Percentiles rank a stretch among this genome's conserved stretches.
phyloP scores from a whole-genome alignment of 1,140 invertebrate species.

The Hydropsyche tenuis region DNA sequence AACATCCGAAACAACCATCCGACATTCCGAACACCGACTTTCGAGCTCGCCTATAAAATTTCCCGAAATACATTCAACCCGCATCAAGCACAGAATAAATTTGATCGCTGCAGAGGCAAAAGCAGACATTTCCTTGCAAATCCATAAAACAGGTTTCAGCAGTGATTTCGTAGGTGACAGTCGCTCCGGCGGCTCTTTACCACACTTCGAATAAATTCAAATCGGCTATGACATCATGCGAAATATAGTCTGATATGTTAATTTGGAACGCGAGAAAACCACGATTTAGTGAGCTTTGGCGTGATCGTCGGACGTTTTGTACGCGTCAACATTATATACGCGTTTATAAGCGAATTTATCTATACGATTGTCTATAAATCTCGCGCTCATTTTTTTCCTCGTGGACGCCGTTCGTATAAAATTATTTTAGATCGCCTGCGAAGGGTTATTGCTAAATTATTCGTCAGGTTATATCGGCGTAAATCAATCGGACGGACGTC shows the following conservation, averaged over 20 bases:
- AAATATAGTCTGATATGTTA: constrained; percentile 18
- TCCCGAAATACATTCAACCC: too few relatives aligned
- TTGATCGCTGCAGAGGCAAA: too few relatives aligned
- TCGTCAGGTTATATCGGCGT: not conserved
- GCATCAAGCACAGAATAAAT: too few relatives aligned
- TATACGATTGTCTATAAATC: constrained; percentile 8
- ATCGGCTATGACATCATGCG: constrained; percentile 10
- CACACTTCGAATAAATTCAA: not conserved
- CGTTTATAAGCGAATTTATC: too few relatives aligned
- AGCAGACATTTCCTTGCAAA: too few relatives aligned
- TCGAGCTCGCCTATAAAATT: too few relatives aligned
- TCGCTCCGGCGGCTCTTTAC: not conserved
- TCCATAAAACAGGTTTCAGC: not conserved
- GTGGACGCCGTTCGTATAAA: too few relatives aligned
- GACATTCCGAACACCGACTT: too few relatives aligned
- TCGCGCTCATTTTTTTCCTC: not conserved
- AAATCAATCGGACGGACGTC: constrained; percentile 6
- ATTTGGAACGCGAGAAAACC: not conserved
- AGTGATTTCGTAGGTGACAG: not conserved
- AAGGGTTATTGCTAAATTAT: constrained; percentile 18
- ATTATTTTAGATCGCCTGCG: not conserved
- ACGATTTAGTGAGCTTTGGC: constrained; percentile 17
- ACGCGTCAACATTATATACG: not conserved
- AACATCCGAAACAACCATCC: too few relatives aligned
- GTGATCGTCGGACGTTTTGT: constrained; percentile 5